These are phyloP conservation scores for Allacma fusca DNA, from an alignment of 2,888 invertebrate species.

Conservation along the genomic window DNA sequence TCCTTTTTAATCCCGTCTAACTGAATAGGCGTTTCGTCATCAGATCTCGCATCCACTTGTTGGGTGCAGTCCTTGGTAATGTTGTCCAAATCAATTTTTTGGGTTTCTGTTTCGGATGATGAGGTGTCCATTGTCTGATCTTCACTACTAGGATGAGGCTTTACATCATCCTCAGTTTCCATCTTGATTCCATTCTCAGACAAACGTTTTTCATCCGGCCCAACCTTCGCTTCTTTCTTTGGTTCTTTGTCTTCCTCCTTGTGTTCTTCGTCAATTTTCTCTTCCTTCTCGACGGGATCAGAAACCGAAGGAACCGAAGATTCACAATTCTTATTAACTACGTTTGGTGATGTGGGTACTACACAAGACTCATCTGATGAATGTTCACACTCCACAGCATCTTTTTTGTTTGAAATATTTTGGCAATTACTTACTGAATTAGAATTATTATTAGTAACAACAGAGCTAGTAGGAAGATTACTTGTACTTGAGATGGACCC, in stretches of 20 bases:
- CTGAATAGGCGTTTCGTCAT: constrained; percentile 47
- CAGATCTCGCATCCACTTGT: constrained; percentile 34
- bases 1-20: constrained; percentile 49
- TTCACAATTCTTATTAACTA: constrained; percentile 1
- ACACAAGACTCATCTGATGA: not conserved
- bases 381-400: constrained; percentile 6
- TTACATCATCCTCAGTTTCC: constrained; percentile 35
- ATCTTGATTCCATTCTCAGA: constrained; percentile 61
- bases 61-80: constrained; percentile 13
- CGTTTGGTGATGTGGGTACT: not conserved
- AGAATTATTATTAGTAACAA: constrained; percentile 7
- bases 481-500: constrained; percentile 11
- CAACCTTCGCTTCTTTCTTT: constrained; percentile 38
- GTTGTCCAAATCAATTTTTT: constrained; percentile 35
- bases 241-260: constrained; percentile 37
- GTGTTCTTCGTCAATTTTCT: constrained; percentile 42
- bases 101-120: constrained; percentile 36
- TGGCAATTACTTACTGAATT: constrained; percentile 6
- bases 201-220: constrained; percentile 56
- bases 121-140: not conserved
- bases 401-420: not conserved
- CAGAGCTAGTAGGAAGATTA: constrained; percentile 12
- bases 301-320: not conserved
- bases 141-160: not conserved
- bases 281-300: constrained; percentile 34